Conservation (phyloP, 2,113 vertebrate genomes). For the Oceanites oceanicus region DNA sequence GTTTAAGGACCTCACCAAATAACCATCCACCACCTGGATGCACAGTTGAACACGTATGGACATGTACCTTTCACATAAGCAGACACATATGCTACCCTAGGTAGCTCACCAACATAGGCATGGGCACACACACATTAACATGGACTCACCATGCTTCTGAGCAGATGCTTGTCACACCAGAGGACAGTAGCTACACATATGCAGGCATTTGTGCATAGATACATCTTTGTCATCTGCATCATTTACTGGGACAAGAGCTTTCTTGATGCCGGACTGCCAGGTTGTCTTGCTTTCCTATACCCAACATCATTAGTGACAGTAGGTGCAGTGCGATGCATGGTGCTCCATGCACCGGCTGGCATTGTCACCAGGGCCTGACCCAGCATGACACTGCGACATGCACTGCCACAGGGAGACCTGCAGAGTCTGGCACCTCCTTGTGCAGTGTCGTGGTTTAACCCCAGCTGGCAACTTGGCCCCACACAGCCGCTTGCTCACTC, state of each 20-base stretch:
- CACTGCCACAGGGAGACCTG: background rate
- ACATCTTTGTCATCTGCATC: background rate
- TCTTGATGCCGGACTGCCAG: background rate
- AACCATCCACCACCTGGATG: background rate
- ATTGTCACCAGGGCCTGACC: background rate
- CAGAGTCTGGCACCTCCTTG: background rate
- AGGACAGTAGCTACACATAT: background rate
- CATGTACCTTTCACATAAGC: background rate
- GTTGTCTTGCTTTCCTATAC: background rate
- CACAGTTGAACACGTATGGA: background rate
- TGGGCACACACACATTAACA: background rate
- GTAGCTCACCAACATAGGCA: background rate
- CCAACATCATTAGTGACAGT: accelerated
- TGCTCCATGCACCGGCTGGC: background rate
- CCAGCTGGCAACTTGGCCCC: too few relatives aligned
- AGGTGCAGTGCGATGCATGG: background rate
- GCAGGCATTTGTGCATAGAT: background rate
- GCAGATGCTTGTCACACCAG: background rate
- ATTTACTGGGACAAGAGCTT: background rate
- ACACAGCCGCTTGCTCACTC: too few relatives aligned
- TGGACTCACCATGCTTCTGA: background rate
- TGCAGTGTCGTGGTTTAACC: too few relatives aligned
- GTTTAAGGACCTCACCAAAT: background rate
- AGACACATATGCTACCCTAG: background rate
- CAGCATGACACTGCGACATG: accelerated